These are phyloP conservation scores for Clinocottus analis DNA, from an alignment of 2,113 vertebrate genomes.

Conservation along the genomic window DNA sequence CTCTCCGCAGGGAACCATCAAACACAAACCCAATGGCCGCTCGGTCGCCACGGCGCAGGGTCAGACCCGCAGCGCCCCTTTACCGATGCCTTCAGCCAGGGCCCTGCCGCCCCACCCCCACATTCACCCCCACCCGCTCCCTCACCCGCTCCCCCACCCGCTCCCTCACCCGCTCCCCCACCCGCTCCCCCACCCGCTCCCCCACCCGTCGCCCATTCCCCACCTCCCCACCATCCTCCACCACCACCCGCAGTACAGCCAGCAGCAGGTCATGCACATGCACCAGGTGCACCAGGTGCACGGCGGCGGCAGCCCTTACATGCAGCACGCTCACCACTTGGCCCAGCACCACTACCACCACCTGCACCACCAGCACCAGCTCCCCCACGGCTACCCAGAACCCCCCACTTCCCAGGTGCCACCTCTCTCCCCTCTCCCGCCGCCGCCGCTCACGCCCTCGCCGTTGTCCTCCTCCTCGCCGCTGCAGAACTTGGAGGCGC, in stretches of 20 bases:
- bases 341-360: constrained; percentile 80
- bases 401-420: constrained; percentile 76
- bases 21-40: constrained; percentile 83
- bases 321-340: constrained; percentile 74
- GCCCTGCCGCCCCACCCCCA: constrained; percentile 71
- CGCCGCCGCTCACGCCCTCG: constrained; percentile 74
- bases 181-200: constrained; percentile 64
- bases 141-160: constrained; percentile 74
- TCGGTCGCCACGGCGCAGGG: constrained; percentile 76
- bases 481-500: constrained; percentile 72
- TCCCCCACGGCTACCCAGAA: constrained; percentile 79
- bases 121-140: constrained; percentile 71
- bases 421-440: constrained; percentile 76
- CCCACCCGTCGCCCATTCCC: constrained; percentile 75
- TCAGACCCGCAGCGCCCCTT: constrained; percentile 70
- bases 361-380: constrained; percentile 82
- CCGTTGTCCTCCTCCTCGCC: constrained; percentile 79
- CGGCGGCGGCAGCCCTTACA: constrained; percentile 63
- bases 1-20: constrained; percentile 88
- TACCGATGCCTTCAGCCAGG: constrained; percentile 70
- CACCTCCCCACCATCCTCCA: constrained; percentile 78
- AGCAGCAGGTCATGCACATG: constrained; percentile 66
- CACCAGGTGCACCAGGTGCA: constrained; percentile 66
- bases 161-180: constrained; percentile 65
- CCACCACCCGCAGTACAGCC: constrained; percentile 78